Conservation (phyloP, 2,113 vertebrate species). For the Gavia stellata region DNA sequence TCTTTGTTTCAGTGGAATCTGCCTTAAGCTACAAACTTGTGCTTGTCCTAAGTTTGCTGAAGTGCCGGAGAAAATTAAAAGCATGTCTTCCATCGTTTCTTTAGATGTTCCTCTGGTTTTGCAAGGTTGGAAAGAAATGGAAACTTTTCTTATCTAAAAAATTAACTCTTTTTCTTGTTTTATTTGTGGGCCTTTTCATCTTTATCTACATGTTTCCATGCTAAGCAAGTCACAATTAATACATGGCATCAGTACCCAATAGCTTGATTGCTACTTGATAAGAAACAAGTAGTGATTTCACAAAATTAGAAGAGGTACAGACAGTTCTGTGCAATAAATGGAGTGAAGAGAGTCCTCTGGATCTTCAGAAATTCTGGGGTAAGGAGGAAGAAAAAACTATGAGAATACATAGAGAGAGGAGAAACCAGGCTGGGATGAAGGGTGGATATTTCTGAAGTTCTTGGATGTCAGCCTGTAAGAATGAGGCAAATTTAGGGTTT, state of each 20-base stretch:
- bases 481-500: background rate
- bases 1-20: conserved; percentile 18
- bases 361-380: background rate
- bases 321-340: background rate
- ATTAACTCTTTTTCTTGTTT: background rate
- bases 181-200: background rate
- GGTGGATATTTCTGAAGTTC: background rate
- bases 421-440: background rate
- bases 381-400: background rate
- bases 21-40: background rate
- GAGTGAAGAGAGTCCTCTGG: background rate
- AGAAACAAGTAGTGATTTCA: background rate
- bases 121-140: background rate
- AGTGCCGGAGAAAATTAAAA: background rate
- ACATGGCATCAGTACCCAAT: background rate
- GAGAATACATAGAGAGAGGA: background rate
- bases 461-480: background rate
- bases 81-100: background rate
- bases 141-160: background rate
- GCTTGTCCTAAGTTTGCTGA: background rate
- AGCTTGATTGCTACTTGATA: background rate
- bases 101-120: background rate
- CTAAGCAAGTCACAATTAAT: background rate
- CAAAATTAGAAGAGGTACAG: background rate
- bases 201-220: background rate